These are phyloP conservation scores for Tuta absoluta DNA, from an alignment of 2,888 invertebrate genomes.

Conservation along the genomic window DNA sequence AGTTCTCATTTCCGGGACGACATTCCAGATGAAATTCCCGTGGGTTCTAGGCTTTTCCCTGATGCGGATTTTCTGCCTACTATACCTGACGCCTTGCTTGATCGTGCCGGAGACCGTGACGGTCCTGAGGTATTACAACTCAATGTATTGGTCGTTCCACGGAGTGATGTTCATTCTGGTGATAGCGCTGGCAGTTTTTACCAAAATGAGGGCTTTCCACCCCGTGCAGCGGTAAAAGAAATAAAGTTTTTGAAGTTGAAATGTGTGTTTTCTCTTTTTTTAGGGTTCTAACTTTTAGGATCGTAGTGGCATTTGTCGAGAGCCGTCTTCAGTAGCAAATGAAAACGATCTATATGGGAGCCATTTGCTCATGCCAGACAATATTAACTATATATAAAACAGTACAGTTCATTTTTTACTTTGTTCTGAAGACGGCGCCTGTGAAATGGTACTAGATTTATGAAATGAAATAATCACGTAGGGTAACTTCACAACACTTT, in stretches of 20 bases:
- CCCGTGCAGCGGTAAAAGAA: not conserved
- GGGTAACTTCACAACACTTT: constrained; percentile 9
- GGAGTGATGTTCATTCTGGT: constrained; percentile 52
- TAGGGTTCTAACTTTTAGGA: not conserved
- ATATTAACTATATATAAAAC: no score
- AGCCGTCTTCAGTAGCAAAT: no score
- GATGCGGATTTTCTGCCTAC: constrained; percentile 66
- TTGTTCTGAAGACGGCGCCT: not conserved
- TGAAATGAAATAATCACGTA: not conserved
- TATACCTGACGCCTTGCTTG: constrained; percentile 69
- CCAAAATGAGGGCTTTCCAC: not conserved
- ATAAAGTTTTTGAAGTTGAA: not conserved
- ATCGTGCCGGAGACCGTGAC: constrained; percentile 47
- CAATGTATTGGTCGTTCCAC: constrained; percentile 71
- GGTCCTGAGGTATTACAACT: constrained; percentile 64
- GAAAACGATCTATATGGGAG: not conserved
- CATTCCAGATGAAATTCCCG: constrained; percentile 76
- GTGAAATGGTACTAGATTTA: no score
- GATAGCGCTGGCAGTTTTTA: constrained; percentile 46
- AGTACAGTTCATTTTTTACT: no score
- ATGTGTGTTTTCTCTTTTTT: not conserved
- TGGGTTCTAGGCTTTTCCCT: constrained; percentile 79
- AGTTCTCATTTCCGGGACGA: not conserved
- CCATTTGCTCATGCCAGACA: no score
- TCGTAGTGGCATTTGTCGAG: no score